A percentile compares a stretch with the other conserved stretches of the same genome.
Conservation (phyloP, 2,797 vertebrate species). For the Micrastur ruficollis region DNA sequence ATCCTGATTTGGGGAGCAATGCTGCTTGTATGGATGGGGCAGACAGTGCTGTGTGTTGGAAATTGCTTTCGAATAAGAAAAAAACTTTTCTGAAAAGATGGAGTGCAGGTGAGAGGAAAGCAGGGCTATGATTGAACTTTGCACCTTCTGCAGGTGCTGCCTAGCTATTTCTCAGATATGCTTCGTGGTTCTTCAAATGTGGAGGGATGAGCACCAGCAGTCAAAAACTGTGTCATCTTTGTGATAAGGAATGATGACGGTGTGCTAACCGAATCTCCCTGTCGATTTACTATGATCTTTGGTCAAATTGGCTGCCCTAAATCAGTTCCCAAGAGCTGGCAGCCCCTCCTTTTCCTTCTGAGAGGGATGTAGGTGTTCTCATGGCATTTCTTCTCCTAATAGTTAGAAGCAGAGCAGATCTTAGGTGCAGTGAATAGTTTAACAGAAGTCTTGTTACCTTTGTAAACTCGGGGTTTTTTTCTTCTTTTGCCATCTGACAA, state of each 20-base stretch:
- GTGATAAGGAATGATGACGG: not conserved
- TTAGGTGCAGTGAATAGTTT: not conserved
- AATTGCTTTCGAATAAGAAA: not conserved
- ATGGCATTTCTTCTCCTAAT: not conserved
- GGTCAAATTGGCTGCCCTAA: not conserved
- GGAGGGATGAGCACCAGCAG: not conserved
- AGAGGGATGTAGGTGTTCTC: not conserved
- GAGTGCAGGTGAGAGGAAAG: not conserved
- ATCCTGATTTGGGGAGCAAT: rapidly evolving
- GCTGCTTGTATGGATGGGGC: not conserved
- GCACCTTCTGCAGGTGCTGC: not conserved
- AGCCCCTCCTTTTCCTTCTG: not conserved
- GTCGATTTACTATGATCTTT: not conserved
- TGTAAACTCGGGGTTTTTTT: not conserved
- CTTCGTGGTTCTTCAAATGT: not conserved
- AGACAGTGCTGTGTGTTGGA: not conserved
- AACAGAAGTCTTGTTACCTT: not conserved
- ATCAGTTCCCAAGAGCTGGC: not conserved
- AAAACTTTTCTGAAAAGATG: not conserved
- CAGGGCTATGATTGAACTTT: not conserved
- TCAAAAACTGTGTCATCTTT: not conserved
- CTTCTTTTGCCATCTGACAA: not conserved
- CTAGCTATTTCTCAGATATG: not conserved
- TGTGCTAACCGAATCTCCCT: not conserved
- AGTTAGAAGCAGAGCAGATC: not conserved